Evolutionary conservation across 2,113 vertebrate genomes (phyloP).

Genomic region (Xiphophorus hellerii): DNA sequence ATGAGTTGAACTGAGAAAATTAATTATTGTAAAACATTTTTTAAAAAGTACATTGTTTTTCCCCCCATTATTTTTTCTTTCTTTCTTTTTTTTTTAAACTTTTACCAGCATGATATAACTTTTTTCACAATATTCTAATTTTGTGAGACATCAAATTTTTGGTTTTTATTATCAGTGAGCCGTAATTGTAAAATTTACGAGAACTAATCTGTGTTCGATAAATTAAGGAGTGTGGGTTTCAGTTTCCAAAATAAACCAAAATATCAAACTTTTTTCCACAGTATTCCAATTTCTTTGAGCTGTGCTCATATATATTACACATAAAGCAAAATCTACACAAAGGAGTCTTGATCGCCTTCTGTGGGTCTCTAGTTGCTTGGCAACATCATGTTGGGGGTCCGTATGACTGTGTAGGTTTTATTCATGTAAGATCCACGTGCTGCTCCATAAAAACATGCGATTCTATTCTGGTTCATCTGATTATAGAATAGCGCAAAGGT

Average conservation of each 20-base stretch:
- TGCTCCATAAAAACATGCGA: background rate
- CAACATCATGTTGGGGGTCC: background rate
- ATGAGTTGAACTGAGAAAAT: no score
- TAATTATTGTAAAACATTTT: no score
- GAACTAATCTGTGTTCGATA: no score
- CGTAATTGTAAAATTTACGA: no score
- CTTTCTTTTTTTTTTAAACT: no score
- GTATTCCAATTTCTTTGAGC: background rate
- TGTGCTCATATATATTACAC: background rate
- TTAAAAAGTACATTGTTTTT: no score
- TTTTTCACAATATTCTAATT: no score
- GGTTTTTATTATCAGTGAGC: no score
- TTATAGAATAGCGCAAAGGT: no score
- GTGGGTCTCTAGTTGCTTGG: background rate
- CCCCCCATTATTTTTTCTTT: no score
- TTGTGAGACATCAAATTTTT: no score
- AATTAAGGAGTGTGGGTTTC: background rate
- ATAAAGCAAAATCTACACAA: background rate
- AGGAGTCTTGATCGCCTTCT: background rate
- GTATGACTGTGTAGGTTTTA: background rate
- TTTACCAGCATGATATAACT: no score
- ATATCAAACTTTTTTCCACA: background rate
- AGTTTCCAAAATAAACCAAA: background rate
- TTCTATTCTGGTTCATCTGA: background rate
- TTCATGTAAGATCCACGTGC: background rate